A percentile compares a stretch with the other conserved stretches of the same genome.
These are phyloP conservation scores for Pteruthius melanotis DNA, from an alignment of 2,113 vertebrate genomes.

Conservation along the genomic window DNA sequence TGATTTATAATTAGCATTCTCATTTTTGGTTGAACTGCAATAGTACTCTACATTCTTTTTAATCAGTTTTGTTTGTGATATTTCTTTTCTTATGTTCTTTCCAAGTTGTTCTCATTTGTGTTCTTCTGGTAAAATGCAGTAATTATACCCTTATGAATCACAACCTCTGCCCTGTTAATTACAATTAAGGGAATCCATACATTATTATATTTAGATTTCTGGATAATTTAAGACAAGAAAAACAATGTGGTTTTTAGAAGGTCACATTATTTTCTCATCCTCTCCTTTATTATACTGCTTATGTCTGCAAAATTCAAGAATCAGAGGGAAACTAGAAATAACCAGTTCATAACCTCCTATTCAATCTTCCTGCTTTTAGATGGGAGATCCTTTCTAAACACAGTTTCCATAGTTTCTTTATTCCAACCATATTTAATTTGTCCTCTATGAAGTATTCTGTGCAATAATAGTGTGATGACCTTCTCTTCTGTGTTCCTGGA, in stretches of 20 bases:
- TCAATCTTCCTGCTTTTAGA: background rate
- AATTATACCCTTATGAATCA: slow-evolving; percentile 44
- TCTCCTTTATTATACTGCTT: background rate
- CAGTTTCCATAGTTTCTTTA: background rate
- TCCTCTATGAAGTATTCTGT: background rate
- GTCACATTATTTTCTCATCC: background rate
- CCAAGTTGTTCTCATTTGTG: slow-evolving; percentile 13
- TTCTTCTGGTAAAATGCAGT: slow-evolving; percentile 28
- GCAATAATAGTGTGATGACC: background rate
- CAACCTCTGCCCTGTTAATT: slow-evolving; percentile 43
- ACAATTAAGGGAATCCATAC: background rate
- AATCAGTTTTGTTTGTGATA: background rate
- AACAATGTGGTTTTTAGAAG: background rate
- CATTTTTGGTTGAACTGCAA: background rate
- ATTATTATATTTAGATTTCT: slow-evolving; percentile 31
- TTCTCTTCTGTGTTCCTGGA: background rate
- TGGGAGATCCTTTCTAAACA: background rate
- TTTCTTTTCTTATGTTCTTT: slow-evolving; percentile 13
- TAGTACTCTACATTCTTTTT: background rate
- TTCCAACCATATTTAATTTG: background rate
- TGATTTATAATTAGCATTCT: slow-evolving; percentile 28
- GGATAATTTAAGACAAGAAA: background rate
- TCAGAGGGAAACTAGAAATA: background rate
- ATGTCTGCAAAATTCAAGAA: slow-evolving; percentile 1
- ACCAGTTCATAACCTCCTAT: background rate